Base-by-base conservation (phyloP, 2,888 invertebrate genomes). In the Polydesmus complanatus region DNA sequence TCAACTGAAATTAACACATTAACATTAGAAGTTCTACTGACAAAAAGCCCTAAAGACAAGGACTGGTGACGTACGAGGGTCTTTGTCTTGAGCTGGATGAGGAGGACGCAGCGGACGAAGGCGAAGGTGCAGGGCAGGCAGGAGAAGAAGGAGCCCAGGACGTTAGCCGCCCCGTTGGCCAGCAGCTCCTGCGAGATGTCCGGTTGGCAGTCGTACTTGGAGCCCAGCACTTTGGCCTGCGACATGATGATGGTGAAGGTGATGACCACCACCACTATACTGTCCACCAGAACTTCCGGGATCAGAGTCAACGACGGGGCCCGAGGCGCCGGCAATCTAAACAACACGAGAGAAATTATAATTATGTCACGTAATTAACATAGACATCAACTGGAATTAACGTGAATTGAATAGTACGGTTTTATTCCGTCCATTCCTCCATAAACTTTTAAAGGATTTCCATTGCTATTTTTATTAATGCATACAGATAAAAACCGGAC, bases 1-100 rank as follows among this genome's bases (percentile, higher is more conserved):
- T 86, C 52, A 88, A 66, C 62, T 61, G 50, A 60, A 60, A 54
- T 3, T 25, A n/a, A n/a, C n/a, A n/a, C n/a, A n/a, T 3, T 3
- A 37, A 37, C 14, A 37, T 37, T 37, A 37, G 14, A 37, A n/a
- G 14, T 37, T 37, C 8, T 37, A 14, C 8, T 37, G 5, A 37
- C 37, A 37, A 37, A 14, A 37, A 37, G 5, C 14, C 14, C 14
- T 8, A 37, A 8, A 37, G 14, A 37, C 14, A 8, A 37, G 14
- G 14, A 37, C 14, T 37, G 14, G 37, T 37, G 14, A 14, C 8
- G 47, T 60, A 60, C 60, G 37, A 60, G 11, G 1, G 60, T 48
- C 47, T 53, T 21, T 22, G 60, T 48, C 49, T 52, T 52, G 8
- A 60, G 37, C 49, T 60, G 60, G 18, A 60, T 60, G 18, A 60